Conservation (phyloP, 64 coral and sea anemone genomes). For the Trachythela sp. region DNA sequence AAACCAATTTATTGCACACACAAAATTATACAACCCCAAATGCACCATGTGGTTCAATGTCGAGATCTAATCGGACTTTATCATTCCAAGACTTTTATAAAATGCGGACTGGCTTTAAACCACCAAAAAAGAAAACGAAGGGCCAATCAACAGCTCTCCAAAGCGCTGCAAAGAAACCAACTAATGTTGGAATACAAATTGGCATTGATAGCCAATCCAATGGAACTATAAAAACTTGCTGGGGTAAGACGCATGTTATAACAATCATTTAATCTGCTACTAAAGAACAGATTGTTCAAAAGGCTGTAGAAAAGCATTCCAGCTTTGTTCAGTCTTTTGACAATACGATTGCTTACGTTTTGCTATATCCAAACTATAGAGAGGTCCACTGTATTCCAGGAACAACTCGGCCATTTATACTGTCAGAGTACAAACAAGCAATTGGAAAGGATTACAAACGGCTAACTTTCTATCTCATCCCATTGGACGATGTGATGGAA, state of each 20-base stretch:
- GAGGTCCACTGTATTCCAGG: neutral
- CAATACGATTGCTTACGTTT: neutral
- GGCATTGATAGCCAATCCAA: neutral
- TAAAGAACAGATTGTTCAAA: neutral
- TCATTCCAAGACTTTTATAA: neutral
- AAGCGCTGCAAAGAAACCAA: neutral
- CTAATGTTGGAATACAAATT: neutral
- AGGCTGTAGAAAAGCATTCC: neutral
- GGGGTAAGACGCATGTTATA: neutral
- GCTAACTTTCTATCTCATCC: conserved; percentile 4
- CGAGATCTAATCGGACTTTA: neutral
- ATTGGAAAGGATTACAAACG: too few species aligned
- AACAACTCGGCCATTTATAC: neutral
- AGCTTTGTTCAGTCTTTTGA: neutral
- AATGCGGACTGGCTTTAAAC: neutral
- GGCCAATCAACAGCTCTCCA: neutral
- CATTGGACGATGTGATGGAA: neutral
- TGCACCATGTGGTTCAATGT: neutral
- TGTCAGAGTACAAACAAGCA: neutral
- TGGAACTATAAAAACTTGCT: neutral
- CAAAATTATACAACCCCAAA: neutral
- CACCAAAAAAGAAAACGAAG: neutral
- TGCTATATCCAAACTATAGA: neutral
- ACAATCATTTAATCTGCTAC: neutral
- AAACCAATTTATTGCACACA: neutral